Conservation (phyloP, 2,113 vertebrate genomes). For the Nyctereutes procyonoides region DNA sequence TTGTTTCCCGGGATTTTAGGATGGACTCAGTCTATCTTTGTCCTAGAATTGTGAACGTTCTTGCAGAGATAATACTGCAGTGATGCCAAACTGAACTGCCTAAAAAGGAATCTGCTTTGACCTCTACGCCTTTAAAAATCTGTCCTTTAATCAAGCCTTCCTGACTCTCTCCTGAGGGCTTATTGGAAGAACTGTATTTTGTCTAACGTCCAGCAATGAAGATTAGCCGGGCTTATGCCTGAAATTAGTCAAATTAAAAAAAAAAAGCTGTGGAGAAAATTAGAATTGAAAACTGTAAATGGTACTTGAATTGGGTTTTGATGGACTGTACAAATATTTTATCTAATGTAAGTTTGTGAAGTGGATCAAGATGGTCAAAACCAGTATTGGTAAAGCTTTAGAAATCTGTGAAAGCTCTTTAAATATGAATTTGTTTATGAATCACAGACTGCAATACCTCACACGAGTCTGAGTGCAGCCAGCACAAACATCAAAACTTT, state of each 20-base stretch:
- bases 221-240: slow-evolving; percentile 53
- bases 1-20: slow-evolving; percentile 48
- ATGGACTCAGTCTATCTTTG: slow-evolving; percentile 51
- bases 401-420: background rate
- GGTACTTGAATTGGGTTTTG: background rate
- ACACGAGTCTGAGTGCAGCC: background rate
- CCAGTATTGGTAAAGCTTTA: background rate
- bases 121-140: slow-evolving; percentile 39
- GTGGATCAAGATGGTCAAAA: background rate
- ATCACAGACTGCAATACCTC: background rate
- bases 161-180: slow-evolving; percentile 48
- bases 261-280: background rate
- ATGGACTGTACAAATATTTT: background rate
- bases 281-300: slow-evolving; percentile 4
- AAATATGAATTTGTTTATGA: background rate
- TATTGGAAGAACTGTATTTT: slow-evolving; percentile 55
- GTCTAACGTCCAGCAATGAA: slow-evolving; percentile 38
- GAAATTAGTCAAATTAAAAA: slow-evolving; percentile 43
- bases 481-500: background rate
- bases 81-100: slow-evolving; percentile 30
- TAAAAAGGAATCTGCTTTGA: slow-evolving; percentile 50
- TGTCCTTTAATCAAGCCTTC: slow-evolving; percentile 44
- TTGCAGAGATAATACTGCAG: slow-evolving; percentile 10
- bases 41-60: slow-evolving; percentile 55
- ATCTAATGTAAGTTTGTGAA: background rate